These are phyloP conservation scores for Cygnus atratus DNA, from an alignment of 2,113 vertebrate genomes.

Conservation along the genomic window DNA sequence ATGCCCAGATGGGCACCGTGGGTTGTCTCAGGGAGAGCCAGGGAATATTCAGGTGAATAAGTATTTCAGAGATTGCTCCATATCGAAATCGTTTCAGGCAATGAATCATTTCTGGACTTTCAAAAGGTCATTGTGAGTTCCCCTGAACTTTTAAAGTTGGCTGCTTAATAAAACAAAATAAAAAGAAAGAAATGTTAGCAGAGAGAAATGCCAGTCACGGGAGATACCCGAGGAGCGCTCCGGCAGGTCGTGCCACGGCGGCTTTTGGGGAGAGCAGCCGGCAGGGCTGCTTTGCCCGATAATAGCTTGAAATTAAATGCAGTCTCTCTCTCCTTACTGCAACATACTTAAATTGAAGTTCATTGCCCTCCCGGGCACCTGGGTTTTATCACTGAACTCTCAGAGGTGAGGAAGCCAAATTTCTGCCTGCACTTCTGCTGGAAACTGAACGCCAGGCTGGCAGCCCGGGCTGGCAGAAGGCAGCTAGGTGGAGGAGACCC, in stretches of 20 bases:
- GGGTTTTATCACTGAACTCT: background rate
- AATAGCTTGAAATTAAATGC: background rate
- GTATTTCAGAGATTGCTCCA: background rate
- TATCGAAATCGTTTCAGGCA: background rate
- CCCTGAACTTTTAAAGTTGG: background rate
- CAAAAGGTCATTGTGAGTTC: background rate
- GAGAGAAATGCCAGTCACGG: background rate
- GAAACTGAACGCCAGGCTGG: background rate
- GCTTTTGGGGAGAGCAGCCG: background rate
- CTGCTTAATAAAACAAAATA: background rate
- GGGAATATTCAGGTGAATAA: background rate
- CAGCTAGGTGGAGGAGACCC: background rate
- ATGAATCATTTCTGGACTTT: background rate
- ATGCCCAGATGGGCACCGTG: background rate
- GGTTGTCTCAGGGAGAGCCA: background rate
- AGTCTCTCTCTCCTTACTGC: background rate
- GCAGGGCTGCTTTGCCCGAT: background rate
- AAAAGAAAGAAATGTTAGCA: background rate
- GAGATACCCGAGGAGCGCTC: background rate
- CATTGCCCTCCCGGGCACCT: background rate
- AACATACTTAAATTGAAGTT: background rate
- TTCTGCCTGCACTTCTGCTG: background rate
- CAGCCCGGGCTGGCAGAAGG: background rate
- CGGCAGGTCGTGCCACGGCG: background rate
- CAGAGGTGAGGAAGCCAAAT: background rate